Evolutionary conservation across 2,888 invertebrate genomes (phyloP), one percentile per base, ranked within the genome.

Genomic region (Tuberolachnus salignus): DNA sequence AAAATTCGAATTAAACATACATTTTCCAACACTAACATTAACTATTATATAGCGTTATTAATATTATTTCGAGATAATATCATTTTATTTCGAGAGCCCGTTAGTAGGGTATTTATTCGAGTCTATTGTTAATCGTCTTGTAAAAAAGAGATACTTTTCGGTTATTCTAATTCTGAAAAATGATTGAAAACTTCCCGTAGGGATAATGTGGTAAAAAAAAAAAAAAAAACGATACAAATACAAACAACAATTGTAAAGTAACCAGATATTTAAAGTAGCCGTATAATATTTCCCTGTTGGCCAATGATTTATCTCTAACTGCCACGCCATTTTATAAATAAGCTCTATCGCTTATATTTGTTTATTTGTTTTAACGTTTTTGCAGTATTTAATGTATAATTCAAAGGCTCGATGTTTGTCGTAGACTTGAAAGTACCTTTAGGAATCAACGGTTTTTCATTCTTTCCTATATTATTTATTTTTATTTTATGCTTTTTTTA

Each of bases 331-430:
- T 78, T 78, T 69, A n/a, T n/a, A 78, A 78, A 78, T 78, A 74
- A 74, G 63, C 73, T 64, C 73, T 64, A 61, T 42, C 26, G 67
- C 51, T 78, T 51, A n/a, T 78, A 67, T 78, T 69, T 78, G 69
- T 78, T 59, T 78, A 59, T 71, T 61, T 72, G 59, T 72, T 59
- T 23, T 16, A 26, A 16, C 59, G 61, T 78, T 75, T 74, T 78
- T 51, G 69, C 78, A n/a, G n/a, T n/a, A 78, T 78, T 78, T 49
- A 59, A 78, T 78, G 78, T 69, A 42, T 78, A 78, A 80, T 80
- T 80, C 71, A 80, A 72, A 72, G 80, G 44, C 72, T 44, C 63
- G 23, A 64, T 46, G 71, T 71, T 70, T 72, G 80, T 71, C 64
- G 19, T 72, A 46, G 16, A 73, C 61, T 75, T 34, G 59, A 80